Conservation (phyloP, 2,113 vertebrate genomes). For the Mustela nigripes region DNA sequence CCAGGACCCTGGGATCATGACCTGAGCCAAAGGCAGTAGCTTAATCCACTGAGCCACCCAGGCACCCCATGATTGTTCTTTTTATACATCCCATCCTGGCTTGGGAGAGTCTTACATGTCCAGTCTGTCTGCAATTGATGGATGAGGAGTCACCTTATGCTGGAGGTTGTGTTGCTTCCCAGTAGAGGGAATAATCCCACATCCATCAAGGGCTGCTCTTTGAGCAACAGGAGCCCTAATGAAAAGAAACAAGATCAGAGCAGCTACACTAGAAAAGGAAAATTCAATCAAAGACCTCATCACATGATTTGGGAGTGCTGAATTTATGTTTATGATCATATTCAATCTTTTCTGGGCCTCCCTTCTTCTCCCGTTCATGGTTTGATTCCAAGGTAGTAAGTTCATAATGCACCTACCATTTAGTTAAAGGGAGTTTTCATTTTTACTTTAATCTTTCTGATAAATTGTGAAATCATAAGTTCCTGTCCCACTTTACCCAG, state of each 20-base stretch:
- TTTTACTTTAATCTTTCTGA: conserved; percentile 57
- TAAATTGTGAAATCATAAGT: conserved; percentile 27
- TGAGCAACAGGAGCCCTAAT: neutral
- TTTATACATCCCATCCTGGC: neutral
- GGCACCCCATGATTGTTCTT: neutral
- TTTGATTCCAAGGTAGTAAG: neutral
- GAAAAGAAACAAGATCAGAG: neutral
- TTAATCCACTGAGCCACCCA: too few relatives aligned
- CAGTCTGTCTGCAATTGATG: neutral
- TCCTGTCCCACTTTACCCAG: conserved; percentile 34
- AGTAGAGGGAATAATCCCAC: neutral
- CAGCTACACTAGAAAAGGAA: neutral
- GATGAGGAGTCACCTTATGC: neutral
- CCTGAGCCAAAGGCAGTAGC: too few relatives aligned
- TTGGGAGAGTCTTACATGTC: neutral
- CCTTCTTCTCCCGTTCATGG: neutral
- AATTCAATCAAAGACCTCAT: neutral
- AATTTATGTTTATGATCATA: conserved; percentile 32
- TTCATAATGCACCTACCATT: conserved; percentile 26
- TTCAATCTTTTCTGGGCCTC: neutral
- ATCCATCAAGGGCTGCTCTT: neutral
- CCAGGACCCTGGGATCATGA: too few relatives aligned
- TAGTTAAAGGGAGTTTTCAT: conserved; percentile 27
- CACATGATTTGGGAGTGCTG: neutral
- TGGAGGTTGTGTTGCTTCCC: neutral